Base-by-base conservation (phyloP, 2,888 invertebrate species). In the Choristoneura rosaceana region DNA sequence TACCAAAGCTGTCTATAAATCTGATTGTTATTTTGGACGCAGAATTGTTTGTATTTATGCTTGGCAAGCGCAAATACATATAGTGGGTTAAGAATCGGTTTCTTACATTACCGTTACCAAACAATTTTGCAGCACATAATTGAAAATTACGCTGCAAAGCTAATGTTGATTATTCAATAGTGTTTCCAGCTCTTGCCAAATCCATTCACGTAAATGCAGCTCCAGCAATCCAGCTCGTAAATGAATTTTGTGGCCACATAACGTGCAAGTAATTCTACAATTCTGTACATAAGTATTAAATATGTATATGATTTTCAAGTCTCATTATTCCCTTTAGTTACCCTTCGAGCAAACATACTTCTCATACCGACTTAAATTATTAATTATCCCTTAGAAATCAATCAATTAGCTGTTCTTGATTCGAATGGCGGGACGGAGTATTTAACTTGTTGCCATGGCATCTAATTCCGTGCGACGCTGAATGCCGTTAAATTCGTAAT, bases 1-100 rank as follows among this genome's bases (percentile, higher is more conserved):
- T 70, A 70, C 55, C 62, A n/a, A 45, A 71, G 69, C 58, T 69
- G 66, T 65, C 69, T 50, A 73, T 70, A 73, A 73, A 75, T 70
- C 52, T 63, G 67, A 74, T 64, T 34, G 71, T 64, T 65, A 68
- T 68, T 68, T 65, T 62, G 70, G 71, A 50, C 41, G 63, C 33
- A 45, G 52, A 64, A 52, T n/a, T 68, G 50, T 59, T 67, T 10
- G 7, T 59, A 17, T 52, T 17, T 38, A 59, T 17, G 38, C 4
- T 50, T 5, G 17, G 52, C 25, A 55, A 55, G 25, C 25, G 17
- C 55, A 25, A 12, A 25, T 25, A n/a, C n/a, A n/a, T n/a, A 55
- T 25, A 55, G 55, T 34, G 7, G 47, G 15, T 15, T 64, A 15
- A 15, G 38, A 47, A 10, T 15, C 50, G 0, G 17, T 34, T 38